These are phyloP conservation scores for Rissa tridactyla DNA, from an alignment of 2,113 vertebrate genomes.

Conservation along the genomic window DNA sequence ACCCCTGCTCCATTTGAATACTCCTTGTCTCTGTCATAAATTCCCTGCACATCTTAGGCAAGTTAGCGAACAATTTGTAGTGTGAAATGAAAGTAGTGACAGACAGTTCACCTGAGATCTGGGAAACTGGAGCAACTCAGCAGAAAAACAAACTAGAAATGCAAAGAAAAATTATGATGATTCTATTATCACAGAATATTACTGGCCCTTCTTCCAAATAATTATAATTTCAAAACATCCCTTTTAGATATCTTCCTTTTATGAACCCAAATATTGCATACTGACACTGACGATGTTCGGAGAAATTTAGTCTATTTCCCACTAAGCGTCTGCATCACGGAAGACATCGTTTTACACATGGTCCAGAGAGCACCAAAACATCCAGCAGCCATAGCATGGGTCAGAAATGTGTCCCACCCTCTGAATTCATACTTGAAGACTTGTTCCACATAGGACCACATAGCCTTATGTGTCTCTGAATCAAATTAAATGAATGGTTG, in stretches of 20 bases:
- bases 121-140: background rate
- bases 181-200: background rate
- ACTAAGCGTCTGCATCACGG: background rate
- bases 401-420: conserved; percentile 12
- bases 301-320: background rate
- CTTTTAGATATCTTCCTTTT: background rate
- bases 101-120: background rate
- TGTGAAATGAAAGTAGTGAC: background rate
- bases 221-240: background rate
- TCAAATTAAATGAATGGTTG: conserved; percentile 52
- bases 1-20: background rate
- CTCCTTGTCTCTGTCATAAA: background rate
- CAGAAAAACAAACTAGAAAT: background rate
- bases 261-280: background rate
- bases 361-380: background rate
- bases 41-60: background rate
- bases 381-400: background rate
- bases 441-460: background rate
- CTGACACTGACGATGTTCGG: background rate
- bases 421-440: background rate
- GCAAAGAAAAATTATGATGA: background rate
- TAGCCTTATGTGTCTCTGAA: conserved; percentile 25
- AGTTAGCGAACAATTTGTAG: background rate
- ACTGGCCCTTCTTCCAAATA: background rate
- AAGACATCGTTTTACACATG: background rate